Base-by-base conservation (phyloP, 2,888 invertebrate species). In the Lathronympha strigana region DNA sequence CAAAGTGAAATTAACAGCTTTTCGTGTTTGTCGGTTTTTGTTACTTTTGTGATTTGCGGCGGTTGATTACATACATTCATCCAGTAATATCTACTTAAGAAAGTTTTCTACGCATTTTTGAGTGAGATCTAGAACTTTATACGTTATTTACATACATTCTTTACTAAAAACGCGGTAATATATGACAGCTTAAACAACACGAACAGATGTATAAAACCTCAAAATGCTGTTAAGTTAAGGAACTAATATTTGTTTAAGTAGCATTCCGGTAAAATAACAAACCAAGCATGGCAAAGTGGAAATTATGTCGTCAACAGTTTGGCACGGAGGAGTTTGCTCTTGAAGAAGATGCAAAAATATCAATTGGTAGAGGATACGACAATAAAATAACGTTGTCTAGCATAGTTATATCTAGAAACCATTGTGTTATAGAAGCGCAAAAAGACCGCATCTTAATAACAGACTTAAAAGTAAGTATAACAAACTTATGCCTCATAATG, bases 331-430 rank as follows among this genome's bases (percentile, higher is more conserved):
- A 83, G 69, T 84, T 75, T 68, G 75, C 73, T 31, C 73, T 90
- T 38, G 61, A 73, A 6, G 86, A 87, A 71, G 89, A 87, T 17
- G 86, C 87, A 21, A 79, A 83, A 71, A 76, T 87, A 23, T 83
- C 87, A 43, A 77, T 92, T 17, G 92, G 92, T 38, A 76, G 92
- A 72, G 85, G 83, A 47, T 50, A 76, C 11, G 76, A 81, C 43
- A 91, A 88, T 71, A 81, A 71, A 33, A 81, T 92, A 71, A 72
- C 78, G 36, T 73, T 91, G 19, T 75, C 84, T 47, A 89, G 90
- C 70, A 78, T 86, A 68, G 86, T 88, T 8, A 81, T 92, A 74
- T 92, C 91, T 9, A 81, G 91, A 71, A 82, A 84, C 68, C 91
- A 92, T 68, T 91, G 91, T 77, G 68, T 81, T 43, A 71, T 92